These are phyloP conservation scores for Lasioglossum calceatum DNA, from an alignment of 2,888 invertebrate species.

Conservation along the genomic window DNA sequence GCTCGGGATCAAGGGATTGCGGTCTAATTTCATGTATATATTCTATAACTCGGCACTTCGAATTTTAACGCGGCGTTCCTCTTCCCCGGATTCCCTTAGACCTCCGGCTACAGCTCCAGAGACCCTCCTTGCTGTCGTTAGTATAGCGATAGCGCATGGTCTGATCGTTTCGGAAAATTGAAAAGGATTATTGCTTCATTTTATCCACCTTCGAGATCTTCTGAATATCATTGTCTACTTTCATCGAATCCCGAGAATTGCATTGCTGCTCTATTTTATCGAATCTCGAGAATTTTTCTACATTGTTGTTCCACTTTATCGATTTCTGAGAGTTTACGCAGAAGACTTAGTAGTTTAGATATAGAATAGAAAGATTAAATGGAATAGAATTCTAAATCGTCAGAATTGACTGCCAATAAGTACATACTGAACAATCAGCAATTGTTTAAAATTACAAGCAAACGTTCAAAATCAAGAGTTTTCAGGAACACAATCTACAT, in stretches of 20 bases:
- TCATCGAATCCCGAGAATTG: background rate
- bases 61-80: conserved; percentile 37
- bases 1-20: conserved; percentile 33
- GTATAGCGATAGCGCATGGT: background rate
- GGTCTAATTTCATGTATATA: conserved; percentile 57
- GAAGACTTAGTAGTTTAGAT: background rate
- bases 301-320: no score
- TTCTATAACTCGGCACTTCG: conserved; percentile 46
- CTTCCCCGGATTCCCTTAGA: conserved; percentile 42
- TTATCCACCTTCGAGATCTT: background rate
- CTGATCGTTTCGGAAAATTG: background rate
- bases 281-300: background rate
- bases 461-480: background rate
- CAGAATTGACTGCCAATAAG: no score
- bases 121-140: background rate
- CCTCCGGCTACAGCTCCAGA: background rate
- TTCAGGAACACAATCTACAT: background rate
- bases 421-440: no score
- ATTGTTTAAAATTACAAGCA: background rate
- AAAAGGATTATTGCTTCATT: background rate
- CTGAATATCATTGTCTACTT: background rate
- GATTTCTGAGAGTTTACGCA: background rate
- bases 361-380: no score
- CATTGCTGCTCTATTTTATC: background rate
- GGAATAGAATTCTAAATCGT: no score